These are phyloP conservation scores for Sebastes oblongus DNA, from an alignment of 2,797 vertebrate genomes.

Conservation along the genomic window DNA sequence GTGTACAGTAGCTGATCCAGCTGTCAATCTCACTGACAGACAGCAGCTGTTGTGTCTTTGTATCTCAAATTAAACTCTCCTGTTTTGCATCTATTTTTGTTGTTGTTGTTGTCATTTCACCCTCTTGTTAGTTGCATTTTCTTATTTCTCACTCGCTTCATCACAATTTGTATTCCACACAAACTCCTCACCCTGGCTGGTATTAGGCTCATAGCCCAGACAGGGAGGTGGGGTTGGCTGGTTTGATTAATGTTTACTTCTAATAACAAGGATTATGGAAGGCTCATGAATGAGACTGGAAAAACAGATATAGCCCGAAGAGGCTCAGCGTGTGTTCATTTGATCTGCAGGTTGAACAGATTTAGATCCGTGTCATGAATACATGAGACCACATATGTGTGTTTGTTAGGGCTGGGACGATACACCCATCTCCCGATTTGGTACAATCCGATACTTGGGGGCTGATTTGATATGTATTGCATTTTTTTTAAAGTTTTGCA, in stretches of 20 bases:
- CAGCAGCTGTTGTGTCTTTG: background rate
- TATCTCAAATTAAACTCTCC: background rate
- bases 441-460: too few species aligned
- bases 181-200: background rate
- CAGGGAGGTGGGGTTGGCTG: background rate
- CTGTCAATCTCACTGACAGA: constrained; percentile 18
- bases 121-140: background rate
- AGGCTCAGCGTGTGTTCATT: constrained; percentile 2
- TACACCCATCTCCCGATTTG: too few species aligned
- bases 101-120: background rate
- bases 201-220: background rate
- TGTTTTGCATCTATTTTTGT: background rate
- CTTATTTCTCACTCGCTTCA: background rate
- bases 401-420: too few species aligned
- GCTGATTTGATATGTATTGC: too few species aligned
- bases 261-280: constrained; percentile 35
- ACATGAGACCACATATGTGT: background rate
- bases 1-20: background rate
- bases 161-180: background rate
- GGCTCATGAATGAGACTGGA: constrained; percentile 10
- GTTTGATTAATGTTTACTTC: background rate
- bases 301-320: background rate
- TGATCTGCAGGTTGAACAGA: constrained; percentile 7
- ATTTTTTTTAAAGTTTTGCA: too few species aligned
- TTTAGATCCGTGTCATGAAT: background rate